Conservation (phyloP, 2,888 invertebrate species). For the Teleogryllus oceanicus region DNA sequence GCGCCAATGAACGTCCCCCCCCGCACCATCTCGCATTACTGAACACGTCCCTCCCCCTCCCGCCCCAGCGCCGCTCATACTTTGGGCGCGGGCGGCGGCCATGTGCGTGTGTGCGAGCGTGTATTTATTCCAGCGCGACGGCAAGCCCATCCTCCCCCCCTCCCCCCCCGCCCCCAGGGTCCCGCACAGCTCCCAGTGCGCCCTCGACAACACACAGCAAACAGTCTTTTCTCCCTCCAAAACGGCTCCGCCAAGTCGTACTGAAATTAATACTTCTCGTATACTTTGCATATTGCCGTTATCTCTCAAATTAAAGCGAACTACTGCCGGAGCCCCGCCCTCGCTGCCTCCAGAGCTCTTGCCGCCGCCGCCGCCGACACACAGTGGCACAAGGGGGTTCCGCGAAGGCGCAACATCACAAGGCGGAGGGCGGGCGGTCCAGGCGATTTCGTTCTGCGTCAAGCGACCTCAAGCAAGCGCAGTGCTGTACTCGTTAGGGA, state of each 20-base stretch:
- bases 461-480: too few relatives aligned
- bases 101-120: neutral
- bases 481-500: too few relatives aligned
- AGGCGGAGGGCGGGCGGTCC: too few relatives aligned
- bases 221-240: neutral
- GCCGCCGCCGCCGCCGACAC: slow-evolving; percentile 22
- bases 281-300: slow-evolving; percentile 35
- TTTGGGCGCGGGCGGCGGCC: too few relatives aligned
- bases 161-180: neutral
- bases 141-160: neutral
- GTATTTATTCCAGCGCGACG: neutral
- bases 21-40: too few relatives aligned
- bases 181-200: neutral
- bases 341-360: slow-evolving; percentile 5
- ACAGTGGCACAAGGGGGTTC: neutral
- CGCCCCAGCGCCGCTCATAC: too few relatives aligned
- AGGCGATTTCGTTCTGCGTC: too few relatives aligned
- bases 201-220: slow-evolving; percentile 19
- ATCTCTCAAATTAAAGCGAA: slow-evolving; percentile 37
- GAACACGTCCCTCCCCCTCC: too few relatives aligned
- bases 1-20: too few relatives aligned
- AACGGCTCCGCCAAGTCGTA: slow-evolving; percentile 18
- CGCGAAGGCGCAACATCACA: too few relatives aligned
- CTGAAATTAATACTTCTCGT: slow-evolving; percentile 33
- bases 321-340: slow-evolving; percentile 12